Evolutionary conservation across 1,140 invertebrate species (phyloP).

Genomic region (Drosophila nikananu): DNA sequence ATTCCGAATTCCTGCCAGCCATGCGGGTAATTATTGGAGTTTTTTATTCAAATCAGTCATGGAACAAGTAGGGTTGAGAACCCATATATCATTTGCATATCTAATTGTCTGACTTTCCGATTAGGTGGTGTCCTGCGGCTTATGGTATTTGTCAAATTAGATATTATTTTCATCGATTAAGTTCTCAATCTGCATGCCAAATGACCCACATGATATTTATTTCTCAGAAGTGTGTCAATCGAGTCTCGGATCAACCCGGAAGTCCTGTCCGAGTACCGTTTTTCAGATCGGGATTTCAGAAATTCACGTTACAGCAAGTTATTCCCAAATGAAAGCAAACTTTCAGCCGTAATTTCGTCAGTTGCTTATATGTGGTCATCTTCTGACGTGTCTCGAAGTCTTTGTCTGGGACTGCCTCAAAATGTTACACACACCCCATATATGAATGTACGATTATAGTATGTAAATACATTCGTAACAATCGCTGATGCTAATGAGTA

Average conservation of each 20-base stretch:
- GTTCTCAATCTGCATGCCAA: slow-evolving; percentile 78
- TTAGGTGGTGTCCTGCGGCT: slow-evolving; percentile 40
- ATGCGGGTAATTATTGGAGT: slow-evolving; percentile 74
- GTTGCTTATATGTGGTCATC: slow-evolving; percentile 7
- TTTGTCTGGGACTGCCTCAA: slow-evolving; percentile 69
- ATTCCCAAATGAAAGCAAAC: slow-evolving; percentile 36
- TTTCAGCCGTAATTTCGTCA: slow-evolving; percentile 45
- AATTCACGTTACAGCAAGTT: slow-evolving; percentile 22
- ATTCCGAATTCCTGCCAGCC: slow-evolving; percentile 30
- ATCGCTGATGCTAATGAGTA: slow-evolving; percentile 65
- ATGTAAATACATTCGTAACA: slow-evolving; percentile 16
- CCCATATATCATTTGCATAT: slow-evolving; percentile 71
- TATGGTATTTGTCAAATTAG: slow-evolving; percentile 69
- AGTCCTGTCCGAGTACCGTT: slow-evolving; percentile 20
- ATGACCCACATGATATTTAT: slow-evolving; percentile 68
- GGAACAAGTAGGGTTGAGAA: slow-evolving; percentile 48
- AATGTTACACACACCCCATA: slow-evolving; percentile 21
- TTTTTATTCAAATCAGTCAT: slow-evolving; percentile 44
- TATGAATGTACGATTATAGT: background rate
- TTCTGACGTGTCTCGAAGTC: slow-evolving; percentile 46
- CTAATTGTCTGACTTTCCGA: slow-evolving; percentile 61
- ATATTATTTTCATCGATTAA: slow-evolving; percentile 63
- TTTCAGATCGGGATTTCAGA: slow-evolving; percentile 35
- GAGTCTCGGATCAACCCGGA: slow-evolving; percentile 33
- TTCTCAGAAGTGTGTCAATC: slow-evolving; percentile 57